Evolutionary conservation across 2,113 vertebrate species (phyloP), one percentile per base, ranked within the genome.

Genomic region (Microcebus ravelobensis): DNA sequence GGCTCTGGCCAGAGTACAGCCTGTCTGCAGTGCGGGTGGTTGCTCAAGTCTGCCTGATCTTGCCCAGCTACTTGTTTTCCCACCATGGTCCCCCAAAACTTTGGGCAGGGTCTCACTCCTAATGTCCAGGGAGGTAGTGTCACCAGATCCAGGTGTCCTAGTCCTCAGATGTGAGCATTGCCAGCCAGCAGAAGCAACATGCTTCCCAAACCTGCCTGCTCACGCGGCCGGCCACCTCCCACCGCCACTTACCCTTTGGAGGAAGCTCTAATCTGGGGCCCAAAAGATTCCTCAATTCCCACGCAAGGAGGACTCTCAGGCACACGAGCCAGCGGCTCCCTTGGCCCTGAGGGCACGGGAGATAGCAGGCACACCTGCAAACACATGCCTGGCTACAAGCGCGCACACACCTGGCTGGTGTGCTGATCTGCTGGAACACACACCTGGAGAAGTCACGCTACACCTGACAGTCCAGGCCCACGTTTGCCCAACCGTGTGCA

Each of bases 351-450:
- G 94, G 92, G 89, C 80, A 63, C 63, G 36, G 48, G 39, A 65
- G 29, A 36, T n/a, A 25, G 29, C 80, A 94, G 79, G 67, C 95
- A 48, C 85, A 88, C 96, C 96, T 95, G 90, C 67, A 71, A 70
- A 93, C 65, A 57, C 90, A 86, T 0, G 13, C 87, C 94, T 68
- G 48, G n/a, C 83, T 85, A 39, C 31, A 68, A 74, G 74, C 90
- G 91, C 18, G 39, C 50, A 92, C 89, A 63, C 29, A 68, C 70
- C 91, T 90, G 76, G 63, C 73, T 81, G 84, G 83, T 12, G 2
- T 61, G 91, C 76, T 8, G 45, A 85, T 42, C 80, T 65, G 55
- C 83, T 91, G 52, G 65, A 93, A 76, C 2, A 10, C 50, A 87
- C 84, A 95, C 71, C 95, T 94, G 93, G 87, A 29, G 25, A 63